Evolutionary conservation across 2,888 invertebrate species (phyloP).

Genomic region (Cantharis rustica): DNA sequence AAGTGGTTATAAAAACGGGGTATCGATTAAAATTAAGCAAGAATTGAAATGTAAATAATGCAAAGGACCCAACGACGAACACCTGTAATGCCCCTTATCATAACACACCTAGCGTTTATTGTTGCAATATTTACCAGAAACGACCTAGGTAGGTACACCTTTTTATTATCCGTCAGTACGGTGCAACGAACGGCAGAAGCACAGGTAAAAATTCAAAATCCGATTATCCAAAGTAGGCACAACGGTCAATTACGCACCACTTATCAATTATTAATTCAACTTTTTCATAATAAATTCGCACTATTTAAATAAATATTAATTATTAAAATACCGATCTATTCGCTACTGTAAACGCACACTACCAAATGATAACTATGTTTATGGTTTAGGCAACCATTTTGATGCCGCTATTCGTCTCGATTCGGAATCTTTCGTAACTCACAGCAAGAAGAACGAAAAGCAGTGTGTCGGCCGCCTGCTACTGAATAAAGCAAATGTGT

Average conservation of each 20-base stretch:
- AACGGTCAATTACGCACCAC: not conserved
- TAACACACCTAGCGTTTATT: not conserved
- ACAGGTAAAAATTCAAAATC: not conserved
- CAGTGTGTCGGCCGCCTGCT: not conserved
- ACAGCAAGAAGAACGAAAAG: not conserved
- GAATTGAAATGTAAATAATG: not conserved
- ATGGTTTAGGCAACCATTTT: not conserved
- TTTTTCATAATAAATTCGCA: not conserved
- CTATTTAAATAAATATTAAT: not conserved
- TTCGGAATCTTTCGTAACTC: not conserved
- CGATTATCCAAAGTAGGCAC: not conserved
- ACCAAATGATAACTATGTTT: not conserved
- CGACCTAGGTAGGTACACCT: not conserved
- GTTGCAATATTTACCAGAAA: not conserved
- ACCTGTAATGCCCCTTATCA: not conserved
- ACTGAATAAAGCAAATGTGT: not conserved
- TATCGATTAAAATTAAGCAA: not conserved
- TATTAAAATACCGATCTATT: not conserved
- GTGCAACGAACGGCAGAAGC: not conserved
- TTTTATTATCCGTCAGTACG: not conserved
- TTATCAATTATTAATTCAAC: not conserved
- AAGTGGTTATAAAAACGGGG: not conserved
- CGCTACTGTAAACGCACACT: not conserved
- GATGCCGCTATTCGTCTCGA: not conserved
- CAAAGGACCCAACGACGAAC: not conserved